Evolutionary conservation across 2,113 vertebrate genomes (phyloP).

Genomic region (Neodontobutis hainanensis): DNA sequence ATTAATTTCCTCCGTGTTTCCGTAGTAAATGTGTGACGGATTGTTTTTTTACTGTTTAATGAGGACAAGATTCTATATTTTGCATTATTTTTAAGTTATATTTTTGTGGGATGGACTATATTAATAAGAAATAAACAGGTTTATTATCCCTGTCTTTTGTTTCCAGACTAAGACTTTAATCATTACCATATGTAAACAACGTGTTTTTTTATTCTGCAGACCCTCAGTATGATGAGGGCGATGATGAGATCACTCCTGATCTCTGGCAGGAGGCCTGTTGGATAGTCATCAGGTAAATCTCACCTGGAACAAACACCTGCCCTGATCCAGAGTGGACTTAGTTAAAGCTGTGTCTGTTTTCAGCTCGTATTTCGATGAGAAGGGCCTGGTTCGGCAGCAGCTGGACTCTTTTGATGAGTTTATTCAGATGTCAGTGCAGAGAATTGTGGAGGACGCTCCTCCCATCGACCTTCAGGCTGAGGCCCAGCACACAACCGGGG

Average conservation of each 20-base stretch:
- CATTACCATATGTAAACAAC: background rate
- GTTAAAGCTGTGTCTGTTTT: background rate
- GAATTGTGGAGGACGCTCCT: slow-evolving; percentile 97
- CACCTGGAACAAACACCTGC: background rate
- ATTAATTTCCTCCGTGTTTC: no score
- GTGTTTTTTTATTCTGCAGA: slow-evolving; percentile 74
- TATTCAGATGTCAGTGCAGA: slow-evolving; percentile 99
- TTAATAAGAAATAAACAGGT: no score
- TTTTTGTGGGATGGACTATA: no score
- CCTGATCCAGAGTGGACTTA: no score
- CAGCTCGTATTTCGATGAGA: slow-evolving; percentile 98
- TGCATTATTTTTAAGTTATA: no score
- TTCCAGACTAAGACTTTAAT: background rate
- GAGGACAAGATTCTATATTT: no score
- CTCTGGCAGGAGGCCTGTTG: slow-evolving; percentile 98
- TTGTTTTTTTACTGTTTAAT: no score
- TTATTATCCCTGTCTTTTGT: no score
- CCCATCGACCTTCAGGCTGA: slow-evolving; percentile 98
- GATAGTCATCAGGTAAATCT: slow-evolving; percentile 95
- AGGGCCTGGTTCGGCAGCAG: slow-evolving; percentile 96
- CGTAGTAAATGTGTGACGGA: no score
- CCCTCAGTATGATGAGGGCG: slow-evolving; percentile 97
- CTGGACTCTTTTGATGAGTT: slow-evolving; percentile 99
- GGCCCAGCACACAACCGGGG: slow-evolving; percentile 95
- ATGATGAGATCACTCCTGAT: slow-evolving; percentile 97